phyloP scores from a whole-genome alignment of 2,888 invertebrate genomes.

The Leuctra nigra region DNA sequence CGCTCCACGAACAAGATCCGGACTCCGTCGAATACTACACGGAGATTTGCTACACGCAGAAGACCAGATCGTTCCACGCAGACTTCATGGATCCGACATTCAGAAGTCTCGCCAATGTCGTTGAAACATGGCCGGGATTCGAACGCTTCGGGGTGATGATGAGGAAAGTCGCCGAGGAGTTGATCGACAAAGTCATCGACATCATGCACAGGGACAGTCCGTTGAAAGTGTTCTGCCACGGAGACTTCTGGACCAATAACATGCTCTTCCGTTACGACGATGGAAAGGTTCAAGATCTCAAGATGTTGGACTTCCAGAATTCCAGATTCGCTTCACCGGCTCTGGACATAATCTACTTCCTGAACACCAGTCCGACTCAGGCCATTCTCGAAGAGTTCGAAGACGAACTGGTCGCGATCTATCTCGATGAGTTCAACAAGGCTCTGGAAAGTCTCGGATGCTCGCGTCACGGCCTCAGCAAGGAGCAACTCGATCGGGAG shows the following conservation, averaged over 20 bases:
- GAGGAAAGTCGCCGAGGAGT: not conserved
- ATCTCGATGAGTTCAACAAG: constrained; percentile 20
- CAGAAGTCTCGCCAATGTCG: constrained; percentile 16
- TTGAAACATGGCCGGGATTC: constrained; percentile 18
- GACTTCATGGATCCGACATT: not conserved
- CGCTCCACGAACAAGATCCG: constrained; percentile 19
- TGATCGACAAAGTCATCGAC: not conserved
- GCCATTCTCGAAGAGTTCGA: constrained; percentile 17
- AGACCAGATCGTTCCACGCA: not conserved
- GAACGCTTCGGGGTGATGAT: constrained; percentile 20
- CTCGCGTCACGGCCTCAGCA: constrained; percentile 17
- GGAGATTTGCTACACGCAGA: constrained; percentile 13
- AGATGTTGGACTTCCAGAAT: constrained; percentile 29
- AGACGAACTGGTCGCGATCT: constrained; percentile 23
- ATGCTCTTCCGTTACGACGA: constrained; percentile 23
- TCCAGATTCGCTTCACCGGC: constrained; percentile 25
- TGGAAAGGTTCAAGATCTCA: constrained; percentile 10
- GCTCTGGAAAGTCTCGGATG: constrained; percentile 3
- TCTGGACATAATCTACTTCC: constrained; percentile 28
- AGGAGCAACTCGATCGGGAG: constrained; percentile 30
- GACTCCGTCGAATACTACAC: constrained; percentile 12
- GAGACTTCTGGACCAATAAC: constrained; percentile 29
- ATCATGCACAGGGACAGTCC: not conserved
- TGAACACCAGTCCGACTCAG: constrained; percentile 22
- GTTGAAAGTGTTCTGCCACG: constrained; percentile 27